Conservation (phyloP, 2,113 vertebrate genomes). For the Eulemur rufifrons region DNA sequence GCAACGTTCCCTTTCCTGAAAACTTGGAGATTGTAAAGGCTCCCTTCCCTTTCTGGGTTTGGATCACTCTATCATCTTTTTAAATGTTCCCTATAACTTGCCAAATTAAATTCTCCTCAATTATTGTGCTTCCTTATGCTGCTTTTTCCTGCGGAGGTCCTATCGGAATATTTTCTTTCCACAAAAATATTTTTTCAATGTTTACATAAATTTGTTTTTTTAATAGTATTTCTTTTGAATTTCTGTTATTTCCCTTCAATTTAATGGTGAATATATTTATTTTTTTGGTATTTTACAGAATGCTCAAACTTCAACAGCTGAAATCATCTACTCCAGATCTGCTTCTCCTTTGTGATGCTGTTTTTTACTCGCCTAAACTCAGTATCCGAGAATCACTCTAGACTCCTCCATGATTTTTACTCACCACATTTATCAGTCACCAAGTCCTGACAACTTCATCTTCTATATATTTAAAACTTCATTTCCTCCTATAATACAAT, state of each 20-base stretch:
- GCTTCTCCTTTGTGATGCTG: not conserved
- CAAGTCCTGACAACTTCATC: not conserved
- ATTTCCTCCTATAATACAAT: not conserved
- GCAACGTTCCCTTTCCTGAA: not conserved
- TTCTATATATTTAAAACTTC: not conserved
- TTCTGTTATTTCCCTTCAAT: not conserved
- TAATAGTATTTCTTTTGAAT: not conserved
- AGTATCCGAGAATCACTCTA: not conserved
- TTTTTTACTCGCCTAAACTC: not conserved
- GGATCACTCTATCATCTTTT: not conserved
- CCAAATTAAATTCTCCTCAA: not conserved
- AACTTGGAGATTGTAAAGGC: not conserved
- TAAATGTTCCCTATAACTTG: not conserved
- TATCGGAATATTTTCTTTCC: not conserved
- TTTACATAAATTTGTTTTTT: not conserved
- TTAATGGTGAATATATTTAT: not conserved
- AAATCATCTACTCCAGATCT: not conserved
- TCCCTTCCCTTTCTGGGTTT: not conserved
- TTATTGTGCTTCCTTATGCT: not conserved
- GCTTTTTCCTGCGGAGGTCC: too few relatives aligned
- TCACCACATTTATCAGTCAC: not conserved
- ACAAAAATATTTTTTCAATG: not conserved
- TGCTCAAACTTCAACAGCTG: not conserved
- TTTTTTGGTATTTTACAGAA: not conserved
- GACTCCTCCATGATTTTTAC: not conserved